phyloP scores from a whole-genome alignment of 2,113 vertebrate genomes.

The Noctilio leporinus region DNA sequence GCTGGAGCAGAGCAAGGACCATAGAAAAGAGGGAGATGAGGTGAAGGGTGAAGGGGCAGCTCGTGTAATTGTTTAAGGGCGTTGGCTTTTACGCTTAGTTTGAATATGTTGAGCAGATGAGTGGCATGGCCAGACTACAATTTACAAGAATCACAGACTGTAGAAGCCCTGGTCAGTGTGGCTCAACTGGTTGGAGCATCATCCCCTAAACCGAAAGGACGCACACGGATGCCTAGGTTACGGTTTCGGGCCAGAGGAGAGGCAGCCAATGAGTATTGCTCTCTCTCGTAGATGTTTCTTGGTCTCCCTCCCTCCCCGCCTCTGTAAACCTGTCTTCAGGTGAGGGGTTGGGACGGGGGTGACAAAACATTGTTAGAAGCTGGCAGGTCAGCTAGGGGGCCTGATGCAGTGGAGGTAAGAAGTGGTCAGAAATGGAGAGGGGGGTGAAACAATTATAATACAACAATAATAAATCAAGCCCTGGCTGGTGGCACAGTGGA shows the following conservation, averaged over 20 bases:
- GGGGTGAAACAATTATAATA: no score
- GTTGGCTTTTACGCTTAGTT: neutral
- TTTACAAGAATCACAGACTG: neutral
- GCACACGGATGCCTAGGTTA: neutral
- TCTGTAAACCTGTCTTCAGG: neutral
- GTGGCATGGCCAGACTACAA: neutral
- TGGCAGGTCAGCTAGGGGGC: no score
- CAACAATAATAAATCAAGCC: no score
- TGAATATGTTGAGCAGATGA: neutral
- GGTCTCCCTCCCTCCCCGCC: neutral
- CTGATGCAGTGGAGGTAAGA: neutral
- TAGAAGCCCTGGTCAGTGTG: neutral
- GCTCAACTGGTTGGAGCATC: neutral
- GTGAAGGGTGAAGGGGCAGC: neutral
- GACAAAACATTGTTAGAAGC: no score
- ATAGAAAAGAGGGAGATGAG: neutral
- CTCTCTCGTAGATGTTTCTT: neutral
- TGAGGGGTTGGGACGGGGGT: no score
- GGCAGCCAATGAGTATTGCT: neutral
- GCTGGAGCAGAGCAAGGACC: neutral
- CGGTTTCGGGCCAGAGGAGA: neutral
- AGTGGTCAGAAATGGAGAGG: no score
- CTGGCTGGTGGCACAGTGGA: no score
- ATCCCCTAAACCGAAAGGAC: neutral
- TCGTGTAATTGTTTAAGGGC: neutral